phyloP scores from a whole-genome alignment of 2,888 invertebrate species.

The Ferrisia virgata region DNA sequence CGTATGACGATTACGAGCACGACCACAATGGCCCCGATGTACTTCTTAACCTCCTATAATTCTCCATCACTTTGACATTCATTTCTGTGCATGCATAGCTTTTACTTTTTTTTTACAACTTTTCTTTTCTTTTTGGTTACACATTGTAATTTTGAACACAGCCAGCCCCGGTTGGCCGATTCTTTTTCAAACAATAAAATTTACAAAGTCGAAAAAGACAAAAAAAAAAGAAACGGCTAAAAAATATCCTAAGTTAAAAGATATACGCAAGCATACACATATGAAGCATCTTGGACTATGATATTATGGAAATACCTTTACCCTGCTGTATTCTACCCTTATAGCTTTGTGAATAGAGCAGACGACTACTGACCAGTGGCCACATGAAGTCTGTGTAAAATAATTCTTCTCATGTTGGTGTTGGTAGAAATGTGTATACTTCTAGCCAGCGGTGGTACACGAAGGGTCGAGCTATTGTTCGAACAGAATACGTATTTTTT shows the following conservation, averaged over 20 bases:
- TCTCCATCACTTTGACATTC: not conserved
- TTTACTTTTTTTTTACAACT: not conserved
- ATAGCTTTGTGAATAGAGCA: too few species aligned
- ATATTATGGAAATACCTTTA: too few species aligned
- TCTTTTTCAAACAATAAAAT: not conserved
- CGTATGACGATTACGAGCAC: not conserved
- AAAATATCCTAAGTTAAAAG: too few species aligned
- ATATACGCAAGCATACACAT: too few species aligned
- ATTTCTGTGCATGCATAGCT: too few species aligned
- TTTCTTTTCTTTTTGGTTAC: not conserved
- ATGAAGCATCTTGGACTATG: too few species aligned
- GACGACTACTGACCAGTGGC: too few species aligned
- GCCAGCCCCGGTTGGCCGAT: not conserved
- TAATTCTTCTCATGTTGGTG: too few species aligned
- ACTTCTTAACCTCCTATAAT: not conserved
- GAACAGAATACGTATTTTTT: not conserved
- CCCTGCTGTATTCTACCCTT: too few species aligned
- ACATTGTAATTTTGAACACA: not conserved
- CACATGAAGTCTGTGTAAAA: too few species aligned
- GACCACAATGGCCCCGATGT: not conserved
- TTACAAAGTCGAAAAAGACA: not conserved
- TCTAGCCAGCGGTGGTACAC: not conserved
- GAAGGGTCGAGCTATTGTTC: not conserved
- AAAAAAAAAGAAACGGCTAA: too few species aligned
- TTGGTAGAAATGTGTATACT: not conserved